Conservation (phyloP, 1,140 invertebrate genomes). For the Bombus difficillimus region DNA sequence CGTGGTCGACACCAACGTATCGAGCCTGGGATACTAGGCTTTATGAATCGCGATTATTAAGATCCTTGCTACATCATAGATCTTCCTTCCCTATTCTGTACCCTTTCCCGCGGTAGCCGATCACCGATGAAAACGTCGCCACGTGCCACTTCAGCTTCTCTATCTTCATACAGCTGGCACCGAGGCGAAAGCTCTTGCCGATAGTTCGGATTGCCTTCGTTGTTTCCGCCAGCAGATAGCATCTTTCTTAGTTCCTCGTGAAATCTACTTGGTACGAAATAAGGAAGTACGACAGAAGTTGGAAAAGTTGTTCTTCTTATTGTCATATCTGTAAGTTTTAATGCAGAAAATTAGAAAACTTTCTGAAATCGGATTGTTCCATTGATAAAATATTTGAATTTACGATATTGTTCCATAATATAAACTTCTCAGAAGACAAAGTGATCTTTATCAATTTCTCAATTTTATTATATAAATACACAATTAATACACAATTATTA, state of each 20-base stretch:
- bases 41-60: conserved; percentile 72
- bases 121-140: conserved; percentile 56
- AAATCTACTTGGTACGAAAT: background rate
- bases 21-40: conserved; percentile 62
- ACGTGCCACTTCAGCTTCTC: conserved; percentile 33
- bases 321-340: background rate
- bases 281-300: background rate
- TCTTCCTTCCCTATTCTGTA: conserved; percentile 43
- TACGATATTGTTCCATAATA: too few species aligned
- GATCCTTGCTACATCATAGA: conserved; percentile 63
- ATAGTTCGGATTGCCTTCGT: conserved; percentile 19
- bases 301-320: background rate
- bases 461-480: too few species aligned
- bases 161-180: conserved; percentile 47
- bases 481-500: too few species aligned
- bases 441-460: too few species aligned
- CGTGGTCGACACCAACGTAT: conserved; percentile 69
- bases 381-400: background rate
- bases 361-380: background rate
- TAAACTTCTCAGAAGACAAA: too few species aligned
- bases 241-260: background rate
- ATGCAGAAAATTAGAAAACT: background rate
- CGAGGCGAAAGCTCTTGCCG: background rate
- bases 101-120: background rate
- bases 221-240: background rate